Evolutionary conservation across 2,888 invertebrate genomes (phyloP).

Genomic region (Drosophila falleni): DNA sequence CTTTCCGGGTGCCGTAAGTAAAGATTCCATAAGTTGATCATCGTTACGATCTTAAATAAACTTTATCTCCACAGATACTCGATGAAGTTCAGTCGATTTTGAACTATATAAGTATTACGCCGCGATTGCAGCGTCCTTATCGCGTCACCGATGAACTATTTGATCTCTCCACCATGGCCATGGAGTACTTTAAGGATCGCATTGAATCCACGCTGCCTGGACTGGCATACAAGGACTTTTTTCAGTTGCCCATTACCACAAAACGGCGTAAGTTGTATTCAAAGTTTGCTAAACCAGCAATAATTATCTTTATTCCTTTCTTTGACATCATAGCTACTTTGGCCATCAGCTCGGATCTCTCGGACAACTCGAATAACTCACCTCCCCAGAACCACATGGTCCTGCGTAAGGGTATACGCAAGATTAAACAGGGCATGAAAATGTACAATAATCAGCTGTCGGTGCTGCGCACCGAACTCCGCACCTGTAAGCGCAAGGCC

Average conservation of each 20-base stretch:
- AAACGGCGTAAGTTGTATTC: conserved; percentile 76
- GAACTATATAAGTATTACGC: conserved; percentile 92
- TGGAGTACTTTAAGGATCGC: conserved; percentile 98
- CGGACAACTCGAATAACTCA: conserved; percentile 83
- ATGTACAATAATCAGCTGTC: conserved; percentile 93
- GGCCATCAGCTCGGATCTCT: conserved; percentile 82
- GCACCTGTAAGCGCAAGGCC: conserved; percentile 92
- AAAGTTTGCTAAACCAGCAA: neutral
- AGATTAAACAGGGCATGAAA: conserved; percentile 96
- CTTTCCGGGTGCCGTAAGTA: conserved; percentile 95
- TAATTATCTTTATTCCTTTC: neutral
- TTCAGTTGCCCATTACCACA: conserved; percentile 87
- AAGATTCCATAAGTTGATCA: neutral
- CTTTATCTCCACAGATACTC: conserved; percentile 89
- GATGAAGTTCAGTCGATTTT: conserved; percentile 96
- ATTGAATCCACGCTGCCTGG: conserved; percentile 96
- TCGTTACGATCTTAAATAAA: neutral
- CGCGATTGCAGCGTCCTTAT: conserved; percentile 93
- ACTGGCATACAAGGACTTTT: conserved; percentile 93
- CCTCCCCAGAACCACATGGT: conserved; percentile 95
- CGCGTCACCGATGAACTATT: conserved; percentile 97
- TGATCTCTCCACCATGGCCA: conserved; percentile 98
- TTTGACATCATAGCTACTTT: conserved; percentile 76
- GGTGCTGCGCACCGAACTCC: conserved; percentile 91
- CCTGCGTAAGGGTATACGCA: conserved; percentile 93